A percentile compares a stretch with the other conserved stretches of the same genome.
phyloP scores from a whole-genome alignment of 2,888 invertebrate species.

The Nomada fabriciana region DNA sequence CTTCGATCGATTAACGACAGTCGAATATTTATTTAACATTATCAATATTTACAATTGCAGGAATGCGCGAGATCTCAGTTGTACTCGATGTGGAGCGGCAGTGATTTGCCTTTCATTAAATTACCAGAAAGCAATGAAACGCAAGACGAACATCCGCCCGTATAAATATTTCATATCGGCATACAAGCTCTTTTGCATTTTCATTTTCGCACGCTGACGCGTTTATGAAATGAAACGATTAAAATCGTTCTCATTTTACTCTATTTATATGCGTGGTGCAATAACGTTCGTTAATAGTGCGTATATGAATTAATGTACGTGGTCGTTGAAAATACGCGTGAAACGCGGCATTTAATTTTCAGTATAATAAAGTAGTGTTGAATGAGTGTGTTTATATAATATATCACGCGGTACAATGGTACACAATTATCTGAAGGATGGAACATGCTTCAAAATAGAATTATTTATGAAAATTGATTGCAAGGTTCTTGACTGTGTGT shows the following conservation, averaged over 20 bases:
- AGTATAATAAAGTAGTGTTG: conserved; percentile 46
- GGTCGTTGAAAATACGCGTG: conserved; percentile 40
- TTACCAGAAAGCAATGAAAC: conserved; percentile 84
- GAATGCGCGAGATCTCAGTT: conserved; percentile 83
- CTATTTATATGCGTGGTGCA: conserved; percentile 28
- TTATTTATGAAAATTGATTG: conserved; percentile 33
- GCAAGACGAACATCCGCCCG: conserved; percentile 80
- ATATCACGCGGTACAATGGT: conserved; percentile 35
- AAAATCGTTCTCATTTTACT: conserved; percentile 30
- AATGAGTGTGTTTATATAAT: conserved; percentile 39
- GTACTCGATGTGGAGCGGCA: conserved; percentile 85
- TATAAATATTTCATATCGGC: conserved; percentile 65
- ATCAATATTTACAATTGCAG: conserved; percentile 67
- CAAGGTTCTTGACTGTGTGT: conserved; percentile 32
- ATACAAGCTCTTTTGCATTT: conserved; percentile 18
- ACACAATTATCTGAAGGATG: conserved; percentile 44
- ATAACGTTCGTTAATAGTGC: conserved; percentile 24
- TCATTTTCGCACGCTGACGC: neutral
- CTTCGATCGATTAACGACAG: neutral
- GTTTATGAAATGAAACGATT: conserved; percentile 21
- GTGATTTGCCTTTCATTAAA: conserved; percentile 84
- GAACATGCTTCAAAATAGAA: conserved; percentile 15
- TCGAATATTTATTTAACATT: neutral
- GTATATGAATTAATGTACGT: conserved; percentile 31
- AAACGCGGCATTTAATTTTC: conserved; percentile 38